These are phyloP conservation scores for Gambelia wislizenii DNA, from an alignment of 2,797 vertebrate species.

Conservation along the genomic window DNA sequence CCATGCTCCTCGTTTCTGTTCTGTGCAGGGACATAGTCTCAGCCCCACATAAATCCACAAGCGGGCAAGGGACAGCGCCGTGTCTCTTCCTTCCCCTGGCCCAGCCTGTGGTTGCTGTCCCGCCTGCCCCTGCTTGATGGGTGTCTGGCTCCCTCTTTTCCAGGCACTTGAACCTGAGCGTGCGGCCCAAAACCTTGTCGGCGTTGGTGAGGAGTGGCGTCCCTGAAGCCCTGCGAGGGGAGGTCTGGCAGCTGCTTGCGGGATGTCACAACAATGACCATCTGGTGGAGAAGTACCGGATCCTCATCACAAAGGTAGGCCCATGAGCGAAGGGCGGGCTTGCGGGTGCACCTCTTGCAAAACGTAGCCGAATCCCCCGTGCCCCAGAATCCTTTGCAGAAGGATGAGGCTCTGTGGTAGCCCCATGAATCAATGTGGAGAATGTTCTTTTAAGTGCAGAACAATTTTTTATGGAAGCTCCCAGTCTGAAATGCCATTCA, in stretches of 20 bases:
- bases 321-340: not conserved
- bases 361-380: not conserved
- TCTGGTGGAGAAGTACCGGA: conserved; percentile 96
- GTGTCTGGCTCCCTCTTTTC: not conserved
- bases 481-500: too few relatives aligned
- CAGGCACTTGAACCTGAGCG: conserved; percentile 96
- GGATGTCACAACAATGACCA: conserved; percentile 98
- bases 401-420: too few relatives aligned
- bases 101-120: too few relatives aligned
- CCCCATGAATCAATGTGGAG: too few relatives aligned
- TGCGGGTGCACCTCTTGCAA: not conserved
- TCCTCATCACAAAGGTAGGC: conserved; percentile 96
- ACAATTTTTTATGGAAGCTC: too few relatives aligned
- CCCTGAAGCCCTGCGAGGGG: conserved; percentile 95
- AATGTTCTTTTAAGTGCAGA: too few relatives aligned
- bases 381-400: too few relatives aligned
- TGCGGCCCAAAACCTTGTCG: conserved; percentile 91
- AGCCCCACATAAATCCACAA: not conserved
- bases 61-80: not conserved
- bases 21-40: not conserved
- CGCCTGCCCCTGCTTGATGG: not conserved
- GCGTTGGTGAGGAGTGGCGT: conserved; percentile 94
- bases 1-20: not conserved
- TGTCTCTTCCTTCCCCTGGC: not conserved
- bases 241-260: conserved; percentile 98